These are phyloP conservation scores for Scaptomyza caliginosa DNA, from an alignment of 2,888 invertebrate genomes.

Conservation along the genomic window DNA sequence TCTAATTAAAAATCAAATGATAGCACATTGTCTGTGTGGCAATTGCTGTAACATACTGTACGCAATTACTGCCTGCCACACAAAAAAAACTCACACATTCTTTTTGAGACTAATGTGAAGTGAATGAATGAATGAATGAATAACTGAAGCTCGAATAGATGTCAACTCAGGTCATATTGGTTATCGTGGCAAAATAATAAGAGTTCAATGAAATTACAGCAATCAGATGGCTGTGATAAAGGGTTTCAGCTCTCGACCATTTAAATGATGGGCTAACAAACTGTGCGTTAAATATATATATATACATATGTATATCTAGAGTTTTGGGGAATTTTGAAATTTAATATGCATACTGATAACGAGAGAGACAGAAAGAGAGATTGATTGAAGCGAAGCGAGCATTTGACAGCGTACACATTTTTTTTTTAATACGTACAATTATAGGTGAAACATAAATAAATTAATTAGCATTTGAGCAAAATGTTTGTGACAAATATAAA, in stretches of 20 bases:
- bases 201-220: not conserved
- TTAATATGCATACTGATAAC: not conserved
- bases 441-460: slow-evolving; percentile 10
- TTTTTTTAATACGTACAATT: too few relatives aligned
- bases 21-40: not conserved
- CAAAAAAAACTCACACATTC: not conserved
- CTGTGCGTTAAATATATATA: slow-evolving; percentile 33
- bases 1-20: not conserved
- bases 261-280: slow-evolving; percentile 30
- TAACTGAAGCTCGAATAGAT: not conserved
- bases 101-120: not conserved
- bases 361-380: not conserved
- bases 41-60: too few relatives aligned
- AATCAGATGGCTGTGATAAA: not conserved
- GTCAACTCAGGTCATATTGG: not conserved
- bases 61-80: not conserved
- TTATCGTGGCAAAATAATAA: not conserved
- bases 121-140: too few relatives aligned
- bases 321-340: not conserved
- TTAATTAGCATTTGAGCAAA: slow-evolving; percentile 4
- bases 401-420: slow-evolving; percentile 2
- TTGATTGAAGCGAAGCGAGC: slow-evolving; percentile 20
- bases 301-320: slow-evolving; percentile 4
- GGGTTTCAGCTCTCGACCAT: not conserved
- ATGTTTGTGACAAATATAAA: slow-evolving; percentile 2